Evolutionary conservation across 2,113 vertebrate species (phyloP), one percentile per base, ranked within the genome.

Genomic region (Motacilla tschutschensis): DNA sequence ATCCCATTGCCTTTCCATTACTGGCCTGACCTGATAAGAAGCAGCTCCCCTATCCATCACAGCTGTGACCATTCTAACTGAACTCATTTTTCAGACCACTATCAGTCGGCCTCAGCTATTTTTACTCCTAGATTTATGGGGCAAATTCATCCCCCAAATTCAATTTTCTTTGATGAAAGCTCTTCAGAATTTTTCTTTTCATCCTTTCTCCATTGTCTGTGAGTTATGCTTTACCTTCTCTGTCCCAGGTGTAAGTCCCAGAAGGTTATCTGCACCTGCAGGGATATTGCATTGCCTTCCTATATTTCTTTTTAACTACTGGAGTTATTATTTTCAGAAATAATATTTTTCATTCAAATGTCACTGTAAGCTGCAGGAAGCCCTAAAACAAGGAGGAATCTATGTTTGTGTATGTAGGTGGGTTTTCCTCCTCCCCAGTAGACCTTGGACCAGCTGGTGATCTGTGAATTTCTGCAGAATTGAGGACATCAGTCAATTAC

Each of bases 81-180:
- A 95, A 92, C 79, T 94, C 88, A 91, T 96, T 95, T 96, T 94
- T 96, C 92, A 95, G 89, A 91, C 74, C 54, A 86, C 92, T 91
- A 90, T 90, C 90, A 92, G 91, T 65, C 77, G 93, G 80, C 44
- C 80, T 92, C 84, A 85, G 88, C 93, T 95, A 95, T 96, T 96
- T 96, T 96, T 96, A 93, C 78, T 95, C 65, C 78, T 38, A 83
- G 93, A 95, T 95, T 94, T 94, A 93, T 89, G 89, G 85, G 80
- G 72, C 9, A 93, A 95, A 95, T 91, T 92, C 90, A 91, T 85
- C 65, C 89, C 62, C 47, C 90, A 94, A 94, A 95, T 95, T 93
- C 88, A 94, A 92, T 96, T 95, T 92, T 92, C 90, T 96, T 91
- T 89, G 82, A 93, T 86, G 92, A 92, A 95, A 95, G 85, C 85